Conservation (phyloP, 2,797 vertebrate genomes). For the Aphelocoma californica region DNA sequence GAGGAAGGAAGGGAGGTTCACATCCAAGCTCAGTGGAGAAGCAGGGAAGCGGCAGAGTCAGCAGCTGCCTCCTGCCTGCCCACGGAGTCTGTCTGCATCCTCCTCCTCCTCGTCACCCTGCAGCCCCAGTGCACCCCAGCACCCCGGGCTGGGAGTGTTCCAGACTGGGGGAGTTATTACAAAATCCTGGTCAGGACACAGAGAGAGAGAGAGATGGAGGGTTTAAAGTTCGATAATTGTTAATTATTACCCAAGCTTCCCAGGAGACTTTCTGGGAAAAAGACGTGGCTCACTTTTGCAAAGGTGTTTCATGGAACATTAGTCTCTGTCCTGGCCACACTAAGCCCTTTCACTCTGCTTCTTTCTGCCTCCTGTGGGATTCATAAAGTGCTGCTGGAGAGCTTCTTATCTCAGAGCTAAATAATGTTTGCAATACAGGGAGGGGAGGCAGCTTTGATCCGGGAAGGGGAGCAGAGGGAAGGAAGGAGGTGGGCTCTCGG, state of each 20-base stretch:
- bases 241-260: constrained; percentile 38
- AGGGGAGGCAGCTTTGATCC: constrained; percentile 33
- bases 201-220: neutral
- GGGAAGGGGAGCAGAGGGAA: neutral
- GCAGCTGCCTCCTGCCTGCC: neutral
- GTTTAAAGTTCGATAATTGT: constrained; percentile 26
- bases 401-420: constrained; percentile 60
- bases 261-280: neutral
- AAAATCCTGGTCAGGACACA: neutral
- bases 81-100: neutral
- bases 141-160: neutral
- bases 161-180: neutral
- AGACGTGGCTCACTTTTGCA: neutral
- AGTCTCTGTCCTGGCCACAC: constrained; percentile 13
- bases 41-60: neutral
- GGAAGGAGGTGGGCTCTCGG: neutral
- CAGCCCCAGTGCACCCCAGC: neutral
- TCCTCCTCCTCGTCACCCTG: neutral
- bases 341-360: neutral
- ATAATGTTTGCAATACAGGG: constrained; percentile 44
- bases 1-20: neutral
- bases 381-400: constrained; percentile 65
- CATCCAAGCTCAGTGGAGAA: neutral
- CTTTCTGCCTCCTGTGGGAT: constrained; percentile 62
- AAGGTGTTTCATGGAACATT: constrained; percentile 19